phyloP scores from a whole-genome alignment of 1,140 invertebrate species.

The Drosophila sproati region DNA sequence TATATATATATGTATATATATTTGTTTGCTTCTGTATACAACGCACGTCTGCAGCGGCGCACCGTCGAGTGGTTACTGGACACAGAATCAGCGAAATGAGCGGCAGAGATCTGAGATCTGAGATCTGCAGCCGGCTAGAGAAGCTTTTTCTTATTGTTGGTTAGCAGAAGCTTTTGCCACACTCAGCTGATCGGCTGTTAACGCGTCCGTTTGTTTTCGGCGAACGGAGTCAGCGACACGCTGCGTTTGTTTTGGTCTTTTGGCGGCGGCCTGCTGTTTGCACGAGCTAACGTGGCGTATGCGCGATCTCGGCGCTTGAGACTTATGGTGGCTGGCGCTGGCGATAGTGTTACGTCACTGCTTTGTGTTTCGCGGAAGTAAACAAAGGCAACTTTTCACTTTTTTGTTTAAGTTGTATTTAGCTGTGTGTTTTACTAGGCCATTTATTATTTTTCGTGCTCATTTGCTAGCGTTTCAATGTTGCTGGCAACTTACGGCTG shows the following conservation, averaged over 20 bases:
- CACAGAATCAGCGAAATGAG: conserved; percentile 47
- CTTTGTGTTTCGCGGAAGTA: conserved; percentile 79
- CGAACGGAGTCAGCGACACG: conserved; percentile 36
- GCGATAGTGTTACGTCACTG: conserved; percentile 61
- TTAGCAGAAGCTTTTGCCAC: conserved; percentile 52
- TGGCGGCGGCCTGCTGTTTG: conserved; percentile 33
- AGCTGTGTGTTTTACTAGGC: conserved; percentile 8
- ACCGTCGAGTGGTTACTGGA: conserved; percentile 66
- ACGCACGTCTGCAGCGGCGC: conserved; percentile 61
- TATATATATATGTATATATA: no score
- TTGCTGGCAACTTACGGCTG: conserved; percentile 38
- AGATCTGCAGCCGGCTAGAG: conserved; percentile 51
- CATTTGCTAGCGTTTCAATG: conserved; percentile 19
- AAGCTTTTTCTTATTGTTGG: conserved; percentile 2
- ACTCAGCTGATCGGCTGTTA: conserved; percentile 78
- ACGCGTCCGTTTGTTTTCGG: conserved; percentile 32
- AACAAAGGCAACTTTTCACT: conserved; percentile 49
- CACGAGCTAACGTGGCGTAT: conserved; percentile 61
- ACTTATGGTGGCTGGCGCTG: conserved; percentile 7
- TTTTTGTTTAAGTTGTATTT: conserved; percentile 1
- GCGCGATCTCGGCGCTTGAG: conserved; percentile 47
- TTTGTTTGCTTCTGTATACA: neutral
- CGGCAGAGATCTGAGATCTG: conserved; percentile 20
- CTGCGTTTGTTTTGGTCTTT: conserved; percentile 70
- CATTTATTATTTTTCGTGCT: conserved; percentile 17